phyloP scores from a whole-genome alignment of 2,113 vertebrate species.

The Muscicapa adusta region DNA sequence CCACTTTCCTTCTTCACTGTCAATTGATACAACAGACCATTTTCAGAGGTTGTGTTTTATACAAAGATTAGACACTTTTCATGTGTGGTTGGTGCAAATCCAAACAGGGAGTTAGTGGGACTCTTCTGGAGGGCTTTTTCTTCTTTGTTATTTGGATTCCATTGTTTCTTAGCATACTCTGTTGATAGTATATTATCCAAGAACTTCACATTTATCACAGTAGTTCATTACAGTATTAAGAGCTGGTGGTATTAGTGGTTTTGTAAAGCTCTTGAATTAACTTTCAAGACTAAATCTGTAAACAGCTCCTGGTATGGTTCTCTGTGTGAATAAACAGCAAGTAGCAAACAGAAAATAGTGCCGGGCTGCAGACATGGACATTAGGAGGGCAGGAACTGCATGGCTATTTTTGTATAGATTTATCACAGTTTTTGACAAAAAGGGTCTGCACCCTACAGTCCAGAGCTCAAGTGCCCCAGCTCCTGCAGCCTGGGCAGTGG shows the following conservation, averaged over 20 bases:
- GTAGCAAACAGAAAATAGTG: not conserved
- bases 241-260: not conserved
- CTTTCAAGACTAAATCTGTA: not conserved
- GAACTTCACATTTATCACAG: not conserved
- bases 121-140: not conserved
- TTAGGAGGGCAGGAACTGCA: not conserved
- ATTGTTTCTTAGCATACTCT: not conserved
- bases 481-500: fast-evolving
- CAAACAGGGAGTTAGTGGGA: not conserved
- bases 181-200: not conserved
- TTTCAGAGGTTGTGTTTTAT: not conserved
- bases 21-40: not conserved
- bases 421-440: not conserved
- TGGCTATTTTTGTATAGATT: not conserved
- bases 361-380: not conserved
- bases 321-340: not conserved
- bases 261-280: not conserved
- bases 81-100: not conserved
- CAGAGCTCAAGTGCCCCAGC: not conserved
- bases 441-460: not conserved
- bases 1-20: not conserved
- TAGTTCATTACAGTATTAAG: not conserved
- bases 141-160: not conserved
- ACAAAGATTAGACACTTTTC: not conserved
- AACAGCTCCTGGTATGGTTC: not conserved